Evolutionary conservation across 2,797 vertebrate genomes (phyloP), one percentile per base, ranked within the genome.

Genomic region (Phoebastria nigripes): DNA sequence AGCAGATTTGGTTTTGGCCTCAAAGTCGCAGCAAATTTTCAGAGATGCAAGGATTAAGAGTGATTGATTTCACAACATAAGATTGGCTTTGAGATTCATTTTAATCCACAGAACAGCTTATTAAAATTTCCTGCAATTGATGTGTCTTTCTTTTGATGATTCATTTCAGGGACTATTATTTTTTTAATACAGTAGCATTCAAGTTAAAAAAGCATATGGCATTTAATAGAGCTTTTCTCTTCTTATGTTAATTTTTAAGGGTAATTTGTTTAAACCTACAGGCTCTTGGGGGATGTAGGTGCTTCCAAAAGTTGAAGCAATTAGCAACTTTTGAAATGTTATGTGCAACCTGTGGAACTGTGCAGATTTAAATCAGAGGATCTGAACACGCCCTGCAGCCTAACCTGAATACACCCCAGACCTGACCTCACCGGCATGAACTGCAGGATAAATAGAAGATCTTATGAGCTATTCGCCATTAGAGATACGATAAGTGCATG

Each of bases 261-360:
- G 74, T 55, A 93, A 92, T 94, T 90, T 90, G n/a, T 90, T 93
- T 90, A 74, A 96, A 81, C 31, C 69, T 91, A 73, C 55, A 74
- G 70, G 62, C 24, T 85, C 42, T 84, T 82, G 59, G 33, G 80
- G 79, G 72, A 91, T 84, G 89, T 59, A 83, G 86, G 29, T 92
- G 86, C 62, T 80, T 76, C 66, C 39, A 54, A 49, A 92, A 80
- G 37, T 73, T 80, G 54, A 90, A 82, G 54, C 33, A 79, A 78
- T 88, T 56, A 80, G 47, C 42, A 77, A 12, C 22, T 37, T 41
- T 89, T 82, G 61, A 87, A 80, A 76, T 18, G 18, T 29, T 31
- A 76, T 63, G 77, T 82, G 56, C 66, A 76, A 46, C 58, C 72
- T 46, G n/a, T 86, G 59, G 42, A 93, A 42, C 42, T 33, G 18